Conservation (phyloP, 2,888 invertebrate genomes). For the Ypsolopha sequella region DNA sequence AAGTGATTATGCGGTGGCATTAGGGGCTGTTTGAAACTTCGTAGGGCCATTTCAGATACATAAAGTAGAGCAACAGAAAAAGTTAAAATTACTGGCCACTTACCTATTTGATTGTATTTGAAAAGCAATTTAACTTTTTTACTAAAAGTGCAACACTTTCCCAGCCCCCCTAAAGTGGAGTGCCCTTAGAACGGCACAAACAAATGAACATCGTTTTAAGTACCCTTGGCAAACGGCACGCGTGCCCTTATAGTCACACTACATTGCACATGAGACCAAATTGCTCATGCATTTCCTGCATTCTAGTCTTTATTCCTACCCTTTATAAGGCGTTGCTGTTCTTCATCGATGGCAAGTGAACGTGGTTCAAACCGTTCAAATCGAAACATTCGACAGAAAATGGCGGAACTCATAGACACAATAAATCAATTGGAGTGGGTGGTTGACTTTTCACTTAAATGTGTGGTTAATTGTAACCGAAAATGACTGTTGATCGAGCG, state of each 20-base stretch:
- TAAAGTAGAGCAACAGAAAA: neutral
- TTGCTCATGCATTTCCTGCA: neutral
- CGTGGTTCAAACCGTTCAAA: neutral
- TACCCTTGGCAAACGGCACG: constrained; percentile 45
- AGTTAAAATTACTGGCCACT: constrained; percentile 10
- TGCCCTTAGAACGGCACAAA: constrained; percentile 55
- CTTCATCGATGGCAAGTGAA: neutral
- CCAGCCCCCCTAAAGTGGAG: constrained; percentile 46
- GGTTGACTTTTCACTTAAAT: constrained; percentile 72
- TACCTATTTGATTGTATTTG: constrained; percentile 15
- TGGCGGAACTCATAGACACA: constrained; percentile 61
- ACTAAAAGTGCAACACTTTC: constrained; percentile 66
- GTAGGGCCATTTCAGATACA: neutral
- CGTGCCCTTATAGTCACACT: constrained; percentile 29
- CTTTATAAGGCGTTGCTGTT: neutral
- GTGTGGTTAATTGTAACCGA: constrained; percentile 72
- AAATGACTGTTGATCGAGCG: constrained; percentile 69
- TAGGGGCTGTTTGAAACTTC: neutral
- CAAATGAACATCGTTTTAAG: constrained; percentile 58
- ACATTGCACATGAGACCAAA: neutral
- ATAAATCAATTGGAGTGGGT: constrained; percentile 72
- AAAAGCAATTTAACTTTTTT: constrained; percentile 57
- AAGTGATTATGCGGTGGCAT: constrained; percentile 31
- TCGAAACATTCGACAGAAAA: constrained; percentile 39
- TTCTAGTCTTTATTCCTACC: neutral